These are phyloP conservation scores for Callorhinus ursinus DNA, from an alignment of 2,113 vertebrate genomes.

Conservation along the genomic window DNA sequence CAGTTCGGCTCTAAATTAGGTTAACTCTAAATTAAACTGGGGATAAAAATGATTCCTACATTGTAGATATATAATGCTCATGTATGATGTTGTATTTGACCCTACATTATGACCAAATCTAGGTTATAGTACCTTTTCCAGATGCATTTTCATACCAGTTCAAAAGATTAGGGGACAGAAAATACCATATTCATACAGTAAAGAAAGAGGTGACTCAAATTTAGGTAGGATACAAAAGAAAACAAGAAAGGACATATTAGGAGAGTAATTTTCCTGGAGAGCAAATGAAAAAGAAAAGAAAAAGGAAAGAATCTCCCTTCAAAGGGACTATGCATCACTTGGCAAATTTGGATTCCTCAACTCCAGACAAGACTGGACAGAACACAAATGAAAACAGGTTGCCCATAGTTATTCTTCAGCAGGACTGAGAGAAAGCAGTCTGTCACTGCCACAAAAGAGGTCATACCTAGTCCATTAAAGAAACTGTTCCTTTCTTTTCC, in stretches of 20 bases:
- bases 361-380: background rate
- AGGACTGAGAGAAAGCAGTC: background rate
- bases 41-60: conserved; percentile 8
- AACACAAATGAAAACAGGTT: conserved; percentile 25
- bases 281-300: conserved; percentile 15
- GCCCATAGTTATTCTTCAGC: background rate
- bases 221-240: conserved; percentile 37
- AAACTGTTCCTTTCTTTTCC: background rate
- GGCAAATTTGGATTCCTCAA: conserved; percentile 13
- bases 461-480: conserved; percentile 12
- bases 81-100: background rate
- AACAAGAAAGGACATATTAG: background rate
- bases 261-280: background rate
- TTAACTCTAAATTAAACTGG: conserved; percentile 33
- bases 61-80: background rate
- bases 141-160: conserved; percentile 45
- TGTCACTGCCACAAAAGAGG: background rate
- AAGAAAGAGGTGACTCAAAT: conserved; percentile 16
- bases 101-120: background rate
- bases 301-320: background rate
- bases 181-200: conserved; percentile 7
- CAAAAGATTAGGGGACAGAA: conserved; percentile 48
- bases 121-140: conserved; percentile 2
- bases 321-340: background rate
- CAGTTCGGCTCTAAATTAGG: background rate